These are phyloP conservation scores for Ascidia mentula DNA, from an alignment of 23 tunicate species.

Conservation along the genomic window DNA sequence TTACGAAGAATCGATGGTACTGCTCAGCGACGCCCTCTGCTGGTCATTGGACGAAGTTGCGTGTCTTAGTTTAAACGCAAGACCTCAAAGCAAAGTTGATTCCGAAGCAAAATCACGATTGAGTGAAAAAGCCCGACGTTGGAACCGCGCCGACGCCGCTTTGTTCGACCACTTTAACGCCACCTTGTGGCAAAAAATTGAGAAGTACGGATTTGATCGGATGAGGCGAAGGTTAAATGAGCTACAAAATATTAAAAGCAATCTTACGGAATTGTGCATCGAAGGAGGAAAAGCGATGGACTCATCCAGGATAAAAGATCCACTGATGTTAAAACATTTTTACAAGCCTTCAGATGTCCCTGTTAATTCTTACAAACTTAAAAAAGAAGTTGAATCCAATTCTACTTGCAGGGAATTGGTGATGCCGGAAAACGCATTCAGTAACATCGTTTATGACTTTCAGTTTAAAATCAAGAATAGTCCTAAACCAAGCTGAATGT, in stretches of 20 bases:
- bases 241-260: background rate
- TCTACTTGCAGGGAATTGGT: conserved; percentile 16
- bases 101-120: conserved; percentile 29
- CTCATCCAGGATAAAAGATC: background rate
- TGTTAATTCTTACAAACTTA: conserved; percentile 38
- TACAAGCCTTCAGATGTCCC: conserved; percentile 31
- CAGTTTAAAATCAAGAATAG: no score
- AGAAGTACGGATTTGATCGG: conserved; percentile 23
- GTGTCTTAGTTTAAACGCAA: conserved; percentile 27
- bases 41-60: conserved; percentile 39
- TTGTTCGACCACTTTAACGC: conserved; percentile 52
- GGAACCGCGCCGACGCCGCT: conserved; percentile 57
- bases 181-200: conserved; percentile 39
- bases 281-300: conserved; percentile 31
- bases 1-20: conserved; percentile 38
- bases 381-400: background rate
- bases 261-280: conserved; percentile 3
- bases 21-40: conserved; percentile 36
- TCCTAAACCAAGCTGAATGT: no score
- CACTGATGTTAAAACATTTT: background rate
- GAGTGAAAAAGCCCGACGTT: conserved; percentile 21
- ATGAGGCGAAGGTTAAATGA: conserved; percentile 8
- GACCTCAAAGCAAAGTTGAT: background rate
- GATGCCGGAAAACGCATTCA: conserved; percentile 21
- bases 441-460: background rate